phyloP scores from a whole-genome alignment of 2,113 vertebrate species.

The Semicossyphus pulcher region DNA sequence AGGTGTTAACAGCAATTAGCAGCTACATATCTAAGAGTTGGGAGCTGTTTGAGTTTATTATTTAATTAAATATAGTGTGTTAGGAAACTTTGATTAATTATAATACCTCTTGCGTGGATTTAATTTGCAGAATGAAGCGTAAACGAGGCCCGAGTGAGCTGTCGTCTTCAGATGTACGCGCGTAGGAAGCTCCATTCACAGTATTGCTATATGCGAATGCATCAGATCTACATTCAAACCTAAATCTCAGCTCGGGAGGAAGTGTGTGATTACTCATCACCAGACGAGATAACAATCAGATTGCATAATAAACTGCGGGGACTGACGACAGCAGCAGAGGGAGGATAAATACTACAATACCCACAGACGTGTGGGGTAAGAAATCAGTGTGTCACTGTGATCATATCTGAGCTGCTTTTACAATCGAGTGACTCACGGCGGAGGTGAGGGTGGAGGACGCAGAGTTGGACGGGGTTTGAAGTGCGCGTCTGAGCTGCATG shows the following conservation, averaged over 20 bases:
- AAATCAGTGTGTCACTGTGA: conserved; percentile 46
- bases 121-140: not conserved
- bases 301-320: conserved; percentile 35
- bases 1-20: too few species aligned
- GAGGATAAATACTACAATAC: conserved; percentile 38
- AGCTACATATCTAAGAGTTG: too few species aligned
- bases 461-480: conserved; percentile 7
- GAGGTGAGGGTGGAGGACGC: conserved; percentile 30
- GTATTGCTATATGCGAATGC: conserved; percentile 12
- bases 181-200: conserved; percentile 11
- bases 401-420: conserved; percentile 26
- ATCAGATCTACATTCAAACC: conserved; percentile 13
- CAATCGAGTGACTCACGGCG: conserved; percentile 34
- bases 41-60: too few species aligned
- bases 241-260: conserved; percentile 1
- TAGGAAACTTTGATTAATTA: not conserved
- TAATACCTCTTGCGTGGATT: not conserved
- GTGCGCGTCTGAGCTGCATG: conserved; percentile 4
- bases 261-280: conserved; percentile 35
- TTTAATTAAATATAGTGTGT: too few species aligned
- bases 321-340: conserved; percentile 46
- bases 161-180: not conserved
- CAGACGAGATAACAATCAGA: conserved; percentile 36
- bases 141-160: not conserved
- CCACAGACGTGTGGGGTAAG: conserved; percentile 22